Conservation (phyloP, 1,140 invertebrate genomes). For the Drosophila setifemur region DNA sequence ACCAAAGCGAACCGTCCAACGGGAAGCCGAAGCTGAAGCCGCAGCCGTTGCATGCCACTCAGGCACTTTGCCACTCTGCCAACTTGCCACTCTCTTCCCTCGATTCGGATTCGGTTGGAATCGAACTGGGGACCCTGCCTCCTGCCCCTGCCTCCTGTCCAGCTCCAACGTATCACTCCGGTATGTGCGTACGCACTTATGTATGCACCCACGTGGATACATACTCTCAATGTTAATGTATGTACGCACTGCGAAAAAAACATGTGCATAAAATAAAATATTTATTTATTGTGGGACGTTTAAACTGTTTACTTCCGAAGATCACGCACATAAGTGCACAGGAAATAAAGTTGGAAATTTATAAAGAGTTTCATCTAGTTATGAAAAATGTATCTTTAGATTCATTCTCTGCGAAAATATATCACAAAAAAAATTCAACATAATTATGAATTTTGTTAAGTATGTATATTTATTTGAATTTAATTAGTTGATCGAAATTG, state of each 20-base stretch:
- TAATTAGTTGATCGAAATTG: too few relatives aligned
- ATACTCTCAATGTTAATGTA: slow-evolving; percentile 10
- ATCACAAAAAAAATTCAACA: not conserved
- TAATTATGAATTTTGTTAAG: not conserved
- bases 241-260: slow-evolving; percentile 18
- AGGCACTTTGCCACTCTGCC: slow-evolving; percentile 22
- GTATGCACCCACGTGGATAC: slow-evolving; percentile 21
- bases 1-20: slow-evolving; percentile 38
- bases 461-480: not conserved
- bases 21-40: slow-evolving; percentile 68
- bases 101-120: slow-evolving; percentile 28
- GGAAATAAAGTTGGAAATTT: not conserved
- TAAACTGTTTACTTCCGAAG: slow-evolving; percentile 14
- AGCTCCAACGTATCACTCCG: slow-evolving; percentile 34
- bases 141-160: slow-evolving; percentile 15
- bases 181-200: slow-evolving; percentile 39
- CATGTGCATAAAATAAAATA: slow-evolving; percentile 17
- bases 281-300: slow-evolving; percentile 38
- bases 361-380: too few relatives aligned
- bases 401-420: too few relatives aligned
- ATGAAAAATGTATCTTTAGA: too few relatives aligned
- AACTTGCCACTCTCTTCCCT: not conserved
- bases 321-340: slow-evolving; percentile 23
- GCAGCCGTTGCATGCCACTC: slow-evolving; percentile 61
- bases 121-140: not conserved